Conservation (phyloP, 2,113 vertebrate genomes). For the Vulpes vulpes region DNA sequence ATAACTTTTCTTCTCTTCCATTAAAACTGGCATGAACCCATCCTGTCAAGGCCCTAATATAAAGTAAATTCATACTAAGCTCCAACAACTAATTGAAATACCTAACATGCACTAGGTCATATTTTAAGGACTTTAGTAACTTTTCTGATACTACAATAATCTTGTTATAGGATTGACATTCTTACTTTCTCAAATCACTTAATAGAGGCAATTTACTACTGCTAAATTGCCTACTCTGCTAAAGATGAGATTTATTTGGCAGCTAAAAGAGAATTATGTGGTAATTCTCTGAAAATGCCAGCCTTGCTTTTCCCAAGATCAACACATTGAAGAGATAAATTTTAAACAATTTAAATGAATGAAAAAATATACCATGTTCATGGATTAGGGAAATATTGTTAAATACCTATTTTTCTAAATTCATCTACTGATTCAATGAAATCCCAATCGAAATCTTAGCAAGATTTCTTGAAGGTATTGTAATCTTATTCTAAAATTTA, state of each 20-base stretch:
- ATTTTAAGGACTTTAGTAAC: neutral
- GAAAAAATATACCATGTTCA: neutral
- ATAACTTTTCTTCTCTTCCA: neutral
- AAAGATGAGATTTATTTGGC: neutral
- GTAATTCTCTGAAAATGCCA: neutral
- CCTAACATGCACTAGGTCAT: neutral
- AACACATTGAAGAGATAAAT: neutral
- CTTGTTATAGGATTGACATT: neutral
- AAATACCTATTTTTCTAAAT: neutral
- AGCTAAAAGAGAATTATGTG: neutral
- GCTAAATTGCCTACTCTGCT: neutral
- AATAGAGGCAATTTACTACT: neutral
- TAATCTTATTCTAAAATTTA: neutral
- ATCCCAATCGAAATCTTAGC: neutral
- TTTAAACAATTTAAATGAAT: neutral
- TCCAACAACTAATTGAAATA: neutral
- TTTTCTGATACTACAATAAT: neutral
- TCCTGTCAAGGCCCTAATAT: neutral
- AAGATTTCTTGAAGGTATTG: neutral
- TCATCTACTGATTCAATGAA: neutral
- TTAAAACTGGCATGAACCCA: neutral
- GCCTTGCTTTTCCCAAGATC: neutral
- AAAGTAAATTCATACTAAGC: neutral
- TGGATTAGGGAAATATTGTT: neutral
- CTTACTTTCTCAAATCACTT: neutral